These are phyloP conservation scores for Syngnathus floridae DNA, from an alignment of 2,113 vertebrate species.

Conservation along the genomic window DNA sequence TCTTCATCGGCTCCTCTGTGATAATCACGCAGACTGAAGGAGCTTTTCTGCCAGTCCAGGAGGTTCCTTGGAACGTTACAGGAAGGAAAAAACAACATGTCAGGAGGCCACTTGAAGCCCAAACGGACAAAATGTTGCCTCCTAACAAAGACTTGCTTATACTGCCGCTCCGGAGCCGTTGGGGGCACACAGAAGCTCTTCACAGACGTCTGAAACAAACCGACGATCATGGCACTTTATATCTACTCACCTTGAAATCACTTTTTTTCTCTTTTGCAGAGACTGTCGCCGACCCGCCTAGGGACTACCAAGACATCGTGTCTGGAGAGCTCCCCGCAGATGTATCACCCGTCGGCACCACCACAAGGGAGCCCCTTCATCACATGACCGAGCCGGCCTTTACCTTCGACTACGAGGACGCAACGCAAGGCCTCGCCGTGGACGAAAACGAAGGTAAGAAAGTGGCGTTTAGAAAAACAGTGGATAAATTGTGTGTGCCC, in stretches of 20 bases:
- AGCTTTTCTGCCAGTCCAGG: neutral
- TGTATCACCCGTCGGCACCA: constrained; percentile 50
- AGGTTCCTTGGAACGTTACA: neutral
- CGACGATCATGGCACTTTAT: neutral
- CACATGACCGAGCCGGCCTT: constrained; percentile 58
- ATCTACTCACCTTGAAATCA: neutral
- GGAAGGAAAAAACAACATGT: constrained; percentile 16
- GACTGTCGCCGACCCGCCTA: constrained; percentile 50
- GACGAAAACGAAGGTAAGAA: constrained; percentile 68
- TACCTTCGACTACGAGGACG: constrained; percentile 74
- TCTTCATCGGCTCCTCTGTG: neutral
- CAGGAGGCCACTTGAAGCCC: constrained; percentile 27
- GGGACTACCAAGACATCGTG: constrained; percentile 79
- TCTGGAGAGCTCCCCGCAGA: constrained; percentile 79
- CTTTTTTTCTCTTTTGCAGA: constrained; percentile 38
- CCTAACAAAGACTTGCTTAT: constrained; percentile 63
- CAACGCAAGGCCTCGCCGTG: constrained; percentile 63
- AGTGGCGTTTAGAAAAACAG: too few species aligned
- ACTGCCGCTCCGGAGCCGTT: constrained; percentile 19
- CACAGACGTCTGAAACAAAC: constrained; percentile 6
- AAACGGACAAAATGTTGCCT: constrained; percentile 41
- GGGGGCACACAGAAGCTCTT: neutral
- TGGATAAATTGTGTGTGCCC: too few species aligned
- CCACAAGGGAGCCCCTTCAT: constrained; percentile 58
- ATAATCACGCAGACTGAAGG: neutral